Base-by-base conservation (phyloP, 2,113 vertebrate genomes). In the Sigmodon hispidus region DNA sequence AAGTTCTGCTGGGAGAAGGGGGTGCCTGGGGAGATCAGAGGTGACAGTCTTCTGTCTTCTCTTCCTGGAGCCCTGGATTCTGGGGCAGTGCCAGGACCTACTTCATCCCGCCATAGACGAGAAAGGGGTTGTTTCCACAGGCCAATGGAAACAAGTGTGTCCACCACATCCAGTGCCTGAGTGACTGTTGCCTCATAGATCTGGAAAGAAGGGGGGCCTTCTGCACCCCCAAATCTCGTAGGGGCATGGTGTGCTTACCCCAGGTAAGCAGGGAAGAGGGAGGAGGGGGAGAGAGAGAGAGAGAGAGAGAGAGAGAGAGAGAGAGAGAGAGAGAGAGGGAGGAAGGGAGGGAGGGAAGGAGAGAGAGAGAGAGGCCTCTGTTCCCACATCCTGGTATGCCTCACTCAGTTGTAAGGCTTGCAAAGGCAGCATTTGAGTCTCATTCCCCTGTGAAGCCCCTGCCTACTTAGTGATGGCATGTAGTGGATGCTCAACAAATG, bases 181-280 rank as follows among this genome's bases (percentile, higher is more conserved):
- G 94, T 21, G 57, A 50, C 93, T 97, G 95, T 73, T 97, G 96
- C 63, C 95, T 97, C 63, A 2, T 95, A 70, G 29, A 96, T 85
- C 63, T 96, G 61, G 87, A 95, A n/a, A 0, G 7, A 0, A 16
- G 48, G 0, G 77, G 80, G 0, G 7, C 75, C 86, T 91, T 94
- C 92, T 97, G 97, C 65, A 79, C 95, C 24, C 26, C 92, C 57
- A 92, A 26, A 86, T 79, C 48, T 21, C 57, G 55, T 4, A 76
- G 11, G 1, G 15, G 2, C 45, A 93, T 26, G 72, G 3, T 1
- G 0, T 96, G 96, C 93, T 31, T 98, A 63, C 96, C 92, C 43
- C 96, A 97, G 96, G 96, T 94, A 15, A 0, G 29, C 5, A 19
- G 45, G 5, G 80, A 15, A 29, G 7, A 2, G 48, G 34, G 9